Conservation (phyloP, 2,888 invertebrate genomes). For the Baronia brevicornis region DNA sequence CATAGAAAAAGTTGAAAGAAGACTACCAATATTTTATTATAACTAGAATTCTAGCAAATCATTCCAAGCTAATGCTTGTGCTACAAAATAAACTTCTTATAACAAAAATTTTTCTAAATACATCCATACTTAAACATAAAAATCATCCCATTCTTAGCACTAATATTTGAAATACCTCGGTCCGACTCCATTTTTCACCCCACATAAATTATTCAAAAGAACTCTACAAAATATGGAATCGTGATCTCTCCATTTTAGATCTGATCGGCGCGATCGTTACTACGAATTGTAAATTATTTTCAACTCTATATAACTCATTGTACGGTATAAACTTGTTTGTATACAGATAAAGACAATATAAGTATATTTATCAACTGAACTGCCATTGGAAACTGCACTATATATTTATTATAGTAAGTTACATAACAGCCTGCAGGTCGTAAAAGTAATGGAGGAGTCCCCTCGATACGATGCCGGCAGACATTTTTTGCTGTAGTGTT, state of each 20-base stretch:
- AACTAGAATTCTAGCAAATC: too few species aligned
- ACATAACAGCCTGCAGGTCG: background rate
- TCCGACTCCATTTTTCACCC: slow-evolving; percentile 16
- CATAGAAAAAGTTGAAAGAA: too few species aligned
- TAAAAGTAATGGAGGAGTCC: slow-evolving; percentile 23
- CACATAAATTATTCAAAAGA: slow-evolving; percentile 15
- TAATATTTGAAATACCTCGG: too few species aligned
- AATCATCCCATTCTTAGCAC: too few species aligned
- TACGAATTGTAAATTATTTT: background rate
- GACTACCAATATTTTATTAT: too few species aligned
- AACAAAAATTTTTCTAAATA: too few species aligned
- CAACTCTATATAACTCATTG: background rate
- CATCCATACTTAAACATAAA: too few species aligned
- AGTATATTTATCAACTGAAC: background rate
- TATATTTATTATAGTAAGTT: background rate
- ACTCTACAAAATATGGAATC: slow-evolving; percentile 9
- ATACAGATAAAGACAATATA: background rate
- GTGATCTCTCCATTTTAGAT: slow-evolving; percentile 16
- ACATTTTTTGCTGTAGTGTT: slow-evolving; percentile 43
- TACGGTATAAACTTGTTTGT: background rate
- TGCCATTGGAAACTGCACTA: slow-evolving; percentile 12
- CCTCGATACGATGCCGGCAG: slow-evolving; percentile 32
- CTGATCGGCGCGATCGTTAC: slow-evolving; percentile 7
- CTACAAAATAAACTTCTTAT: too few species aligned
- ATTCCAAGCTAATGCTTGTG: too few species aligned